Evolutionary conservation across 2,797 vertebrate species (phyloP).

Genomic region (Carcharodon carcharias): DNA sequence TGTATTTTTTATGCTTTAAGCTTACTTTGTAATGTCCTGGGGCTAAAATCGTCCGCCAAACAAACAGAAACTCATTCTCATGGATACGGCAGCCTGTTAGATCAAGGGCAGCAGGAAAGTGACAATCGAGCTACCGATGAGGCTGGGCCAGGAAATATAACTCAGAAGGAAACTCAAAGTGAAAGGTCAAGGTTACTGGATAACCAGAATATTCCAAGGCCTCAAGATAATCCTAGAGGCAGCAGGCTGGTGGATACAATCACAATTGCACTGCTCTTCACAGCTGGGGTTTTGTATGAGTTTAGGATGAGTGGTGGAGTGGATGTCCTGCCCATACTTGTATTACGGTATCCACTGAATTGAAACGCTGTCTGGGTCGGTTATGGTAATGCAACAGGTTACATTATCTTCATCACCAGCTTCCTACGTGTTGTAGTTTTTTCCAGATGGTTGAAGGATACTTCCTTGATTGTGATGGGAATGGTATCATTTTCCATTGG

Average conservation of each 20-base stretch:
- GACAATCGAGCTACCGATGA: too few relatives aligned
- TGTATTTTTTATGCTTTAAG: slow-evolving; percentile 61
- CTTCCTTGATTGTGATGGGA: slow-evolving; percentile 74
- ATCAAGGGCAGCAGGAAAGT: too few relatives aligned
- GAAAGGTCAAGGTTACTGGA: not conserved
- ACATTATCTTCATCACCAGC: slow-evolving; percentile 77
- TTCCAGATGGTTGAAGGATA: slow-evolving; percentile 66
- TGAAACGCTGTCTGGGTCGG: slow-evolving; percentile 78
- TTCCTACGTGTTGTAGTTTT: slow-evolving; percentile 76
- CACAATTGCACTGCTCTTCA: slow-evolving; percentile 62
- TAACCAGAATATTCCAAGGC: not conserved
- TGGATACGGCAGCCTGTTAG: not conserved
- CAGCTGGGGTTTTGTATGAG: slow-evolving; percentile 68
- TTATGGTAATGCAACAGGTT: slow-evolving; percentile 78
- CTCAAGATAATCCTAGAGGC: too few relatives aligned
- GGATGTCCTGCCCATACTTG: slow-evolving; percentile 68
- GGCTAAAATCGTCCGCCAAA: slow-evolving; percentile 59
- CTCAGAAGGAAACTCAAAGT: not conserved
- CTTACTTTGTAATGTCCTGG: slow-evolving; percentile 60
- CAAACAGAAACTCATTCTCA: not conserved
- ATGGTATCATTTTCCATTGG: slow-evolving; percentile 76
- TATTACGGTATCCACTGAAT: slow-evolving; percentile 72
- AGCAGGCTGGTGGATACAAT: not conserved
- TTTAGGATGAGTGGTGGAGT: slow-evolving; percentile 69
- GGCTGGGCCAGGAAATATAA: too few relatives aligned